Percentiles rank a stretch among this genome's conserved stretches.
These are phyloP conservation scores for Rallus limicola DNA, from an alignment of 2,113 vertebrate species.

Conservation along the genomic window DNA sequence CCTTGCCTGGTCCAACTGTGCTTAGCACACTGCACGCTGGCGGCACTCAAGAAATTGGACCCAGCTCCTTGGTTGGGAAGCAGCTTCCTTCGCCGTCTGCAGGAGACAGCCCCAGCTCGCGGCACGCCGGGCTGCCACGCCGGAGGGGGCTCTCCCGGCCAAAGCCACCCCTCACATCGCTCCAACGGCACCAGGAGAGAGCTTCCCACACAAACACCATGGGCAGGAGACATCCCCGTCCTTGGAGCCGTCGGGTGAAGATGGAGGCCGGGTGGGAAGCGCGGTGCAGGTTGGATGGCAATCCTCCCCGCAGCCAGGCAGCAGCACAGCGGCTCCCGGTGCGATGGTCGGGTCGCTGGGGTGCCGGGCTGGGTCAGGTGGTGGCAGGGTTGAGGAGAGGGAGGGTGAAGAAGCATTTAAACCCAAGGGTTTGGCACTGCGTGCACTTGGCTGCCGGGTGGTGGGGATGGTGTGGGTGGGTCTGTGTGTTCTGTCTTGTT, in stretches of 20 bases:
- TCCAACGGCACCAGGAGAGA: neutral
- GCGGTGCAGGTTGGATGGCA: rapidly evolving
- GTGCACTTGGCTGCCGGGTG: slow-evolving; percentile 36
- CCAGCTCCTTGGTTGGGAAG: neutral
- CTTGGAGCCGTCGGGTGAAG: neutral
- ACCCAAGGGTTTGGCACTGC: neutral
- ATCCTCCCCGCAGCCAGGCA: rapidly evolving
- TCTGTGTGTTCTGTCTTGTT: slow-evolving; percentile 69
- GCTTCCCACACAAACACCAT: neutral
- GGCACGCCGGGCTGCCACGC: rapidly evolving
- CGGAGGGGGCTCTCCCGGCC: rapidly evolving
- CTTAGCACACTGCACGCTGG: neutral
- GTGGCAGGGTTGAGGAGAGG: neutral
- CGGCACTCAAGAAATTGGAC: neutral
- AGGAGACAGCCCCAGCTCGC: neutral
- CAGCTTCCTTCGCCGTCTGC: rapidly evolving
- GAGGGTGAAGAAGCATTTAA: neutral
- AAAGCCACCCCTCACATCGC: rapidly evolving
- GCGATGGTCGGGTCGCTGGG: rapidly evolving
- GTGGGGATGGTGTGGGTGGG: slow-evolving; percentile 58
- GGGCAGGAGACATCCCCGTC: rapidly evolving
- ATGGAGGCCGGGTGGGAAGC: neutral
- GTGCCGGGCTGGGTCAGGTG: neutral
- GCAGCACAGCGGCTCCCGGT: rapidly evolving
- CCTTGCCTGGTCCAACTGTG: neutral